Evolutionary conservation across 37 sponge, comb jelly and placozoan genomes (phyloP).

Genomic region (Chondrilla cf. caribensis): DNA sequence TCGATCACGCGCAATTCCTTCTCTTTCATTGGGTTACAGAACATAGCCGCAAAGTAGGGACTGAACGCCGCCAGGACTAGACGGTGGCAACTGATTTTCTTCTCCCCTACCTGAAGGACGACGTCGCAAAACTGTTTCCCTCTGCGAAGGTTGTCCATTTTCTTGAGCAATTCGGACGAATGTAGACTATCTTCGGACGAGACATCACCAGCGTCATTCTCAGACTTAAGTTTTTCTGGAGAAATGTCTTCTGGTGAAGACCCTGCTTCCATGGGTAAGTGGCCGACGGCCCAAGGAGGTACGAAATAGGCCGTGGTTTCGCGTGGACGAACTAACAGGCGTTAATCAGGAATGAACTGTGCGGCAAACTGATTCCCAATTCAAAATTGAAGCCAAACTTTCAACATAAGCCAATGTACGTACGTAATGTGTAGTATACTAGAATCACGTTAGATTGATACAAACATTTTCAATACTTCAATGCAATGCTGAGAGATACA

Average conservation of each 20-base stretch:
- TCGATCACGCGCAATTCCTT: constrained; percentile 34
- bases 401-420: no score
- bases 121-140: constrained; percentile 68
- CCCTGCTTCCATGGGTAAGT: constrained; percentile 13
- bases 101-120: constrained; percentile 28
- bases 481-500: no score
- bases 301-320: constrained; percentile 24
- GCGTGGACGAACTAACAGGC: no score
- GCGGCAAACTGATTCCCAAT: no score
- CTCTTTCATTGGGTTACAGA: constrained; percentile 58
- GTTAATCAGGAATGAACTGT: no score
- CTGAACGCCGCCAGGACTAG: constrained; percentile 74
- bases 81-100: constrained; percentile 56
- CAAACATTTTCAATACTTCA: no score
- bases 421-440: no score
- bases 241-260: neutral
- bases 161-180: constrained; percentile 20
- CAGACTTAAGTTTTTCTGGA: neutral
- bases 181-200: neutral
- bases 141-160: constrained; percentile 34
- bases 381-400: no score
- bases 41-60: constrained; percentile 81
- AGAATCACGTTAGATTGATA: no score
- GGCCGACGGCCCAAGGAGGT: constrained; percentile 22
- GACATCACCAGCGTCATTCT: neutral